These are phyloP conservation scores for Polymixis flavicincta DNA, from an alignment of 2,888 invertebrate species.

Conservation along the genomic window DNA sequence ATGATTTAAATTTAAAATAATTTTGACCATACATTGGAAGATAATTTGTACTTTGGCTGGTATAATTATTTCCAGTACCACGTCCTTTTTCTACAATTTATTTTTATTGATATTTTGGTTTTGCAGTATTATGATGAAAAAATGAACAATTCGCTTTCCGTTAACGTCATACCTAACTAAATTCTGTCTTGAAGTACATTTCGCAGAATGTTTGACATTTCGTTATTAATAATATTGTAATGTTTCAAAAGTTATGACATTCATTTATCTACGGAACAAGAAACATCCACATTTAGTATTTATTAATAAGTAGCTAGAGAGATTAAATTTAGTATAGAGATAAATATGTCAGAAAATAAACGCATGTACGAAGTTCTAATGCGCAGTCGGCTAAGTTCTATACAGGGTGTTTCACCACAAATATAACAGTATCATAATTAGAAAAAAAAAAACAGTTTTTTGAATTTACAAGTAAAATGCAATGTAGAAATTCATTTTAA, in stretches of 20 bases:
- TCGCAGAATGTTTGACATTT: not conserved
- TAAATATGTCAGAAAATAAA: constrained; percentile 64
- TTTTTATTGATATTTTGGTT: not conserved
- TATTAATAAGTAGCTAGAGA: constrained; percentile 56
- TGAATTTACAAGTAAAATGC: not conserved
- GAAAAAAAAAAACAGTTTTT: not conserved
- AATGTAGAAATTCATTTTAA: not conserved
- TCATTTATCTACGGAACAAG: constrained; percentile 52
- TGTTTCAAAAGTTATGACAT: constrained; percentile 52
- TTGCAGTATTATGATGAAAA: not conserved
- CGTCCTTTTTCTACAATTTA: not conserved
- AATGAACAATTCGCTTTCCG: too few species aligned
- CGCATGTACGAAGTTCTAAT: constrained; percentile 53
- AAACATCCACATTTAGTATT: constrained; percentile 57
- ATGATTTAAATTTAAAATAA: too few species aligned
- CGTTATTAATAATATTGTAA: not conserved
- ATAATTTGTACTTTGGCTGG: too few species aligned
- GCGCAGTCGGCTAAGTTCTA: constrained; percentile 48
- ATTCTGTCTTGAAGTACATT: not conserved
- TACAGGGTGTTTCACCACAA: too few species aligned
- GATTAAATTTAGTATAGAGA: constrained; percentile 56
- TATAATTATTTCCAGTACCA: not conserved
- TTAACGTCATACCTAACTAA: too few species aligned
- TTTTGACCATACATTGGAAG: too few species aligned
- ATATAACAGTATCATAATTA: too few species aligned